Conservation (phyloP, 1,140 invertebrate species). For the Euglossa dilemma region DNA sequence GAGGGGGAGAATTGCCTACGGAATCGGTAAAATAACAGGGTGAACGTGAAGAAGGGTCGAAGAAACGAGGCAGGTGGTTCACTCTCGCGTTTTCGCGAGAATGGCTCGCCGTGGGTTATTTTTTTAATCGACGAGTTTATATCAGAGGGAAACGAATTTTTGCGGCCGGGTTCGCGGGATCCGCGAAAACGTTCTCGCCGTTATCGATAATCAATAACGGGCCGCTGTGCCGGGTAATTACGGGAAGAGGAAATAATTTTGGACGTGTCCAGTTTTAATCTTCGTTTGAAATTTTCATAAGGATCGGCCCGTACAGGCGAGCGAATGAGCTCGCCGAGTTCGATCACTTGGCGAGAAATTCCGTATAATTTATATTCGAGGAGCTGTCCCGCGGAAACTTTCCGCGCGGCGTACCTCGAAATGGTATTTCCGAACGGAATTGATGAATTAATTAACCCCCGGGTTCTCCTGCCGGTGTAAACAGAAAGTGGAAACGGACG, state of each 20-base stretch:
- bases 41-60: neutral
- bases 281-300: conserved; percentile 31
- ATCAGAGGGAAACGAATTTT: conserved; percentile 23
- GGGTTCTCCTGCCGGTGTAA: neutral
- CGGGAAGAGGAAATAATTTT: conserved; percentile 12
- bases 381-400: neutral
- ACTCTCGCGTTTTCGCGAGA: neutral
- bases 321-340: neutral
- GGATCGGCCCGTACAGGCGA: neutral
- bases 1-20: too few species aligned
- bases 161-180: neutral
- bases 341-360: neutral
- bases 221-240: conserved; percentile 19
- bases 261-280: conserved; percentile 28
- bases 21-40: neutral
- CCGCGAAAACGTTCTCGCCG: neutral
- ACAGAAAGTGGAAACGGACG: neutral
- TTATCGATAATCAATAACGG: conserved; percentile 38
- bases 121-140: conserved; percentile 14
- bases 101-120: neutral
- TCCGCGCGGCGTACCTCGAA: neutral
- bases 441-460: conserved; percentile 12
- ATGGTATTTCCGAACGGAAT: conserved; percentile 4
- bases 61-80: neutral
- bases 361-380: neutral